Conservation (phyloP, 1,140 invertebrate genomes). For the Holotrichia oblita region DNA sequence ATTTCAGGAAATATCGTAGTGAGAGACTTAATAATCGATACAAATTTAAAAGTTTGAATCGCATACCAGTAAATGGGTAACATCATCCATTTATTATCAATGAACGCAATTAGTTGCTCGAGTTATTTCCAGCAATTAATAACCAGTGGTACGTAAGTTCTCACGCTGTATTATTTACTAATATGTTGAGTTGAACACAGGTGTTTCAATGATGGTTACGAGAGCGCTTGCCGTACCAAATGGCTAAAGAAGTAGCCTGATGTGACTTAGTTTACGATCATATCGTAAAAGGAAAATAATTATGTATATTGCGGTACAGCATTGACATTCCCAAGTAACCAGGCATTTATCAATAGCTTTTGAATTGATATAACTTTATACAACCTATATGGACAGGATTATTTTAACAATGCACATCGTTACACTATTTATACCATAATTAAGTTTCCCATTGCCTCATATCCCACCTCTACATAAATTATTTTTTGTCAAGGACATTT, state of each 20-base stretch:
- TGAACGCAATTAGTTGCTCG: conserved; percentile 12
- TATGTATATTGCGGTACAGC: conserved; percentile 36
- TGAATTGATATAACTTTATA: conserved; percentile 42
- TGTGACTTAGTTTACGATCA: conserved; percentile 38
- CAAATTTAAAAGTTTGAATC: not conserved
- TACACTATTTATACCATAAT: not conserved
- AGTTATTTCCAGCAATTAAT: conserved; percentile 22
- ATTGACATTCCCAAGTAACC: conserved; percentile 33
- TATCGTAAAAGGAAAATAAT: conserved; percentile 37
- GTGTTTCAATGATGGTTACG: conserved; percentile 26
- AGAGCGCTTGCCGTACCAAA: not conserved
- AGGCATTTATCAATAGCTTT: conserved; percentile 21
- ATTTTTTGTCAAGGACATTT: conserved; percentile 23
- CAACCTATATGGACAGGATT: conserved; percentile 23
- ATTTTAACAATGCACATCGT: conserved; percentile 39
- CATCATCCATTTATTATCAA: conserved; percentile 30
- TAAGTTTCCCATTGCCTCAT: conserved; percentile 9
- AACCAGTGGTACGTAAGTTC: not conserved
- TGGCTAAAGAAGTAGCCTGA: conserved; percentile 13
- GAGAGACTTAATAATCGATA: not conserved
- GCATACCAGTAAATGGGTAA: not conserved
- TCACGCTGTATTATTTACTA: conserved; percentile 27
- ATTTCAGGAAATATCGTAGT: not conserved
- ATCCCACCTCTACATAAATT: conserved; percentile 16
- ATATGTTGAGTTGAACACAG: conserved; percentile 26